phyloP scores from a whole-genome alignment of 1,140 invertebrate species.

The Acromyrmex heyeri region DNA sequence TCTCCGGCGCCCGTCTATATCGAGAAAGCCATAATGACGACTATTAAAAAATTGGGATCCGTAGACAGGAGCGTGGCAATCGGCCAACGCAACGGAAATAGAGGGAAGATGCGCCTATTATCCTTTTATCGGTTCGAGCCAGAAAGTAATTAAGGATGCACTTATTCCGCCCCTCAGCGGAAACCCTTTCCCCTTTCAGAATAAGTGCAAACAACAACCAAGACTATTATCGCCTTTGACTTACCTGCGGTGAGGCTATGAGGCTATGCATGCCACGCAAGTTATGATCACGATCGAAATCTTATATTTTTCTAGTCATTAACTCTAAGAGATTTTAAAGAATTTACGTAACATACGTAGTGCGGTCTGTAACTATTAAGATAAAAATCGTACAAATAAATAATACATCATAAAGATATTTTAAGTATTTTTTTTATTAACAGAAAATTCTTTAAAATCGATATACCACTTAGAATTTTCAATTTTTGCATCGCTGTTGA shows the following conservation, averaged over 20 bases:
- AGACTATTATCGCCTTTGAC: constrained; percentile 31
- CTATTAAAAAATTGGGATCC: constrained; percentile 58
- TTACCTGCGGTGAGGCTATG: not conserved
- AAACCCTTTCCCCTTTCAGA: constrained; percentile 65
- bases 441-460: too few species aligned
- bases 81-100: constrained; percentile 57
- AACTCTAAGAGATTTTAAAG: not conserved
- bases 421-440: too few species aligned
- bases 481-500: too few species aligned
- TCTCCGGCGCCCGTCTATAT: constrained; percentile 35
- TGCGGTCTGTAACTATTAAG: too few species aligned
- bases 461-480: too few species aligned
- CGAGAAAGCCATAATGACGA: constrained; percentile 54
- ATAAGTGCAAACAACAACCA: constrained; percentile 63
- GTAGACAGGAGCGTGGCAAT: constrained; percentile 50
- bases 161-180: constrained; percentile 68
- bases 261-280: not conserved
- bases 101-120: constrained; percentile 65
- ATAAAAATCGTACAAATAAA: too few species aligned
- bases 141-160: constrained; percentile 71
- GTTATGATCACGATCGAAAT: not conserved
- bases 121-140: constrained; percentile 67
- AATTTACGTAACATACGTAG: not conserved
- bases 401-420: too few species aligned
- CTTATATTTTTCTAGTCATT: not conserved